phyloP scores from a whole-genome alignment of 2,797 vertebrate genomes.

The Crocodylus rhombifer region DNA sequence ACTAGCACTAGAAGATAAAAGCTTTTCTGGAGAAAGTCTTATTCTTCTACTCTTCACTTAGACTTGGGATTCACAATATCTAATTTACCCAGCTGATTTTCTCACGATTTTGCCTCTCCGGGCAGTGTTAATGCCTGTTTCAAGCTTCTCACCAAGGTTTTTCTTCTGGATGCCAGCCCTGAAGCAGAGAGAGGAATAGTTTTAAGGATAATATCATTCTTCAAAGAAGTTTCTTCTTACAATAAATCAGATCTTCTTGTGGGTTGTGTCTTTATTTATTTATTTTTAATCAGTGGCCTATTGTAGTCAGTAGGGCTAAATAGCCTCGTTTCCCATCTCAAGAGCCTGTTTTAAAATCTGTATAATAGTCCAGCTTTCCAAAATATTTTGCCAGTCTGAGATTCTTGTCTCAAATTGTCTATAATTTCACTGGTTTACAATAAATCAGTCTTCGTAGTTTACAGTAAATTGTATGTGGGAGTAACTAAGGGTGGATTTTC shows the following conservation, averaged over 20 bases:
- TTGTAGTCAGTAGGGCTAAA: not conserved
- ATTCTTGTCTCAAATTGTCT: not conserved
- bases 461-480: not conserved
- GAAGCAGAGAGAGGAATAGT: not conserved
- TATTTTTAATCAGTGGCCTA: not conserved
- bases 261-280: not conserved
- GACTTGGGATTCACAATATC: not conserved
- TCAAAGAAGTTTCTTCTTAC: not conserved
- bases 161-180: not conserved
- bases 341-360: not conserved
- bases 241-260: not conserved
- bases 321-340: not conserved
- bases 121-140: not conserved
- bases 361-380: not conserved
- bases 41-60: not conserved
- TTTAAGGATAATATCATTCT: not conserved
- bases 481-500: not conserved
- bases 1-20: not conserved
- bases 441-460: not conserved
- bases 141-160: not conserved
- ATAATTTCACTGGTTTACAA: not conserved
- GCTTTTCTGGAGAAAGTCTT: accelerated
- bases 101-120: not conserved
- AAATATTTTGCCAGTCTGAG: slow-evolving; percentile 14
- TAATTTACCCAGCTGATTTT: not conserved